phyloP scores from a whole-genome alignment of 2,797 vertebrate genomes.

The Simalia tracyae region DNA sequence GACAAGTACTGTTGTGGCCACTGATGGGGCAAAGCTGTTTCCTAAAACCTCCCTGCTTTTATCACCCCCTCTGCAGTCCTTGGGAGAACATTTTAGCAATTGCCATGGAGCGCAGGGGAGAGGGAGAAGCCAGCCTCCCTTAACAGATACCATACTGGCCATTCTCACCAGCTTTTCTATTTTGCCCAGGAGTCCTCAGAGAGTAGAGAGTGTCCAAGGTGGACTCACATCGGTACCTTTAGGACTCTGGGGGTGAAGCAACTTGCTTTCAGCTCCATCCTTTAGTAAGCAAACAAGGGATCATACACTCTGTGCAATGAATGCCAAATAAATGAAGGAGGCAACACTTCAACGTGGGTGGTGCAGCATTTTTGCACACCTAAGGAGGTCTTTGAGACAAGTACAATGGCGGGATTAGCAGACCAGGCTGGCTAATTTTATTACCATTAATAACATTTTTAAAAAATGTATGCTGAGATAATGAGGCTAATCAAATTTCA shows the following conservation, averaged over 20 bases:
- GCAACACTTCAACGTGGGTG: neutral
- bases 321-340: constrained; percentile 53
- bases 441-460: constrained; percentile 74
- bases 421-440: constrained; percentile 75
- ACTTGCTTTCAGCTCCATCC: neutral
- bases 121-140: neutral
- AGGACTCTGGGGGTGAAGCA: neutral
- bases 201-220: neutral
- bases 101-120: neutral
- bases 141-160: no score
- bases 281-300: constrained; percentile 40
- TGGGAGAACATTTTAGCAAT: neutral
- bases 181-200: no score
- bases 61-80: no score
- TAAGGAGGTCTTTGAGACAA: constrained; percentile 64
- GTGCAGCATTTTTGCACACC: constrained; percentile 46
- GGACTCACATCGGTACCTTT: neutral
- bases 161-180: no score
- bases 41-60: neutral
- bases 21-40: no score
- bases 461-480: constrained; percentile 73
- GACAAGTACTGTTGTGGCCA: no score
- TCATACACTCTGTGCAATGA: constrained; percentile 48
- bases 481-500: constrained; percentile 71
- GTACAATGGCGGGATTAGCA: constrained; percentile 69